Conservation (phyloP, 2,113 vertebrate species). For the Dasyurus viverrinus region DNA sequence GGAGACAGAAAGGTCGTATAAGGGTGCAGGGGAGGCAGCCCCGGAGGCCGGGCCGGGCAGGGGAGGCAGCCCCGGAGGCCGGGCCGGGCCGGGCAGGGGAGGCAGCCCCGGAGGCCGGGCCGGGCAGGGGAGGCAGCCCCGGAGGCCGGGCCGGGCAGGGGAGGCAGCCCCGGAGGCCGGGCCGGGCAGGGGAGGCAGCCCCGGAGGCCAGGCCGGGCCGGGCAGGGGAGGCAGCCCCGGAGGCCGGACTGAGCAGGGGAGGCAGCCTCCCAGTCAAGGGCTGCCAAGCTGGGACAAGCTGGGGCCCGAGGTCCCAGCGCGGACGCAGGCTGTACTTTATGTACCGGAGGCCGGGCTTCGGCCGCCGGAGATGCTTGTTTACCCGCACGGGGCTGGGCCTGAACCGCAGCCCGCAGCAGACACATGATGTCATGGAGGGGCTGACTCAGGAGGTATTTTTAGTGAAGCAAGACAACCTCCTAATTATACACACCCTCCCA, state of each 20-base stretch:
- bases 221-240: too few species aligned
- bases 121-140: too few species aligned
- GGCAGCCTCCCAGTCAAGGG: not conserved
- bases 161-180: too few species aligned
- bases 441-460: not conserved
- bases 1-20: too few species aligned
- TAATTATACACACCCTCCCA: too few species aligned
- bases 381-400: too few species aligned
- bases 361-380: too few species aligned
- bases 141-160: too few species aligned
- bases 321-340: not conserved
- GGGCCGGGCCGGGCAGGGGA: not conserved
- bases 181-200: too few species aligned
- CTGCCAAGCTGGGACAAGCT: not conserved
- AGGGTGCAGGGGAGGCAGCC: not conserved
- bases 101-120: too few species aligned
- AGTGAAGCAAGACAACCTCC: fast-evolving
- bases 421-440: not conserved
- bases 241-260: not conserved
- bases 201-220: too few species aligned
- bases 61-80: not conserved
- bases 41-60: too few species aligned
- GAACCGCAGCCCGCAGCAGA: fast-evolving
- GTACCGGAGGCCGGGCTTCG: not conserved
- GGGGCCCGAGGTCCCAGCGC: not conserved